Percentiles rank a stretch among this genome's conserved stretches.
Evolutionary conservation across 1,140 invertebrate species (phyloP).

Genomic region (Papilio aristodemus): DNA sequence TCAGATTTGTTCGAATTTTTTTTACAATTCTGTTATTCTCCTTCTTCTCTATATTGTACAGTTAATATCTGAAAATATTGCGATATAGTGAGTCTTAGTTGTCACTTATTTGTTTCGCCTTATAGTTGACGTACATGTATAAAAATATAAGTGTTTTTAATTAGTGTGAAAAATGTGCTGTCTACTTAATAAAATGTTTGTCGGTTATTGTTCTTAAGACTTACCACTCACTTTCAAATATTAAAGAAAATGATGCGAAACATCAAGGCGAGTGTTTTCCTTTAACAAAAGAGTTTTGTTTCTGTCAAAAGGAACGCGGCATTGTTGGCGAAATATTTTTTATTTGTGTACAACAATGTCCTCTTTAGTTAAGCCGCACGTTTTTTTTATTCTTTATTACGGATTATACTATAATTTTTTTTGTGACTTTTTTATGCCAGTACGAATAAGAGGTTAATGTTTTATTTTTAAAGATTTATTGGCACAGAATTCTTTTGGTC

Average conservation of each 20-base stretch:
- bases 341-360: slow-evolving; percentile 20
- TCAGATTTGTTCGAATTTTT: too few relatives aligned
- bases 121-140: too few relatives aligned
- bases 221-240: slow-evolving; percentile 20
- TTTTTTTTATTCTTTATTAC: not conserved
- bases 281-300: slow-evolving; percentile 20
- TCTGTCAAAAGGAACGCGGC: slow-evolving; percentile 9
- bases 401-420: not conserved
- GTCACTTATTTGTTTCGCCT: too few relatives aligned
- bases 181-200: slow-evolving; percentile 1
- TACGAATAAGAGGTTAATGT: too few relatives aligned
- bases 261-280: slow-evolving; percentile 21
- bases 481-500: too few relatives aligned
- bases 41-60: too few relatives aligned
- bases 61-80: too few relatives aligned
- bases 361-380: not conserved
- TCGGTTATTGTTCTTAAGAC: not conserved
- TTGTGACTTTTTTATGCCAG: too few relatives aligned
- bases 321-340: slow-evolving; percentile 12
- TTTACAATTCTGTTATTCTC: too few relatives aligned
- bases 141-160: not conserved
- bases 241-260: slow-evolving; percentile 13
- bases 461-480: too few relatives aligned
- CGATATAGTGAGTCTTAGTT: too few relatives aligned
- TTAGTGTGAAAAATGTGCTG: not conserved